Evolutionary conservation across 2,113 vertebrate genomes (phyloP).

Genomic region (Monarcha castaneiventris): DNA sequence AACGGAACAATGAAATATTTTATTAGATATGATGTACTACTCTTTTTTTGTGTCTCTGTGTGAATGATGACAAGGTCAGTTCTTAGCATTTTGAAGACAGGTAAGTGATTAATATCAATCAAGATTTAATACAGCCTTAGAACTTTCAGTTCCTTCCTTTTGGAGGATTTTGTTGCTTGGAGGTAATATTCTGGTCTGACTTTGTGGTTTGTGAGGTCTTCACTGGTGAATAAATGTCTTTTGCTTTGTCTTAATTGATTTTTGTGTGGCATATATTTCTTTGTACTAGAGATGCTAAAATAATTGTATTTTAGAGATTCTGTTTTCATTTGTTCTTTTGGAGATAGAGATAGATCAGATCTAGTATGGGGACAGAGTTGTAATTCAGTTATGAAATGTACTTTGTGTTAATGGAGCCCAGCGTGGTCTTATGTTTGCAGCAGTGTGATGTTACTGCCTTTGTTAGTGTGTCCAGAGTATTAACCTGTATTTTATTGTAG

Average conservation of each 20-base stretch:
- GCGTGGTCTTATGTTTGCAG: neutral
- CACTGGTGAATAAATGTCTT: neutral
- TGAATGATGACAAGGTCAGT: neutral
- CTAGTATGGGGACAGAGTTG: neutral
- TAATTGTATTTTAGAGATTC: neutral
- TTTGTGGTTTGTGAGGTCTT: neutral
- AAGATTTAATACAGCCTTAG: neutral
- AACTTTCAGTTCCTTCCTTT: neutral
- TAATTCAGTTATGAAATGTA: neutral
- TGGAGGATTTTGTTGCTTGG: neutral
- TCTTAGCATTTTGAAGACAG: neutral
- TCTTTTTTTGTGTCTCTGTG: neutral
- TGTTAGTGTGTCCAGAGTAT: neutral
- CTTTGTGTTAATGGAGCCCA: neutral
- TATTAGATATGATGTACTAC: neutral
- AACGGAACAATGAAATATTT: neutral
- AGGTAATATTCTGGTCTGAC: neutral
- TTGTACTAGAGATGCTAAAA: neutral
- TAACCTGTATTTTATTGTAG: neutral
- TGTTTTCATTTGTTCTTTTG: neutral
- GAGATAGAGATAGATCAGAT: neutral
- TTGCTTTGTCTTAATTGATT: neutral
- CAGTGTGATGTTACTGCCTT: neutral
- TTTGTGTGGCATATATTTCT: neutral
- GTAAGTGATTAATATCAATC: neutral